phyloP scores from a whole-genome alignment of 2,888 invertebrate species.

The Melanophora roralis region DNA sequence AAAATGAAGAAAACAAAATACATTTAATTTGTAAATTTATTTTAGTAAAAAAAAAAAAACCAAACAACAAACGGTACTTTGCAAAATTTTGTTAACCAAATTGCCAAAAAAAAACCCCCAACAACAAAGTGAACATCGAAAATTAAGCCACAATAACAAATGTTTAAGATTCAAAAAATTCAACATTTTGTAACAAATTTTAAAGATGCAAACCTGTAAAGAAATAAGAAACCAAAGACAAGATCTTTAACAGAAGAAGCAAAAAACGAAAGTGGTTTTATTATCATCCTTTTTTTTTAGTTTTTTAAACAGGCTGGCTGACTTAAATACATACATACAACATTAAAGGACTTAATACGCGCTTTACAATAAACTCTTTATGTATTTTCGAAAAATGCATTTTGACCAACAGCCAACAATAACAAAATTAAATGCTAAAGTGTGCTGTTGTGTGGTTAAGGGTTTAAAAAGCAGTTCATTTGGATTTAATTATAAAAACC shows the following conservation, averaged over 20 bases:
- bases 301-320: constrained; percentile 22
- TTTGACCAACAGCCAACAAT: too few species aligned
- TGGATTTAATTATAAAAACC: constrained; percentile 3
- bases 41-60: background rate
- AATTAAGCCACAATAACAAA: constrained; percentile 53
- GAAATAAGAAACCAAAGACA: background rate
- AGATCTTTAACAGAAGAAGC: too few species aligned
- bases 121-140: background rate
- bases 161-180: constrained; percentile 42
- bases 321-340: too few species aligned
- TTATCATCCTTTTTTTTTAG: constrained; percentile 16
- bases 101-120: background rate
- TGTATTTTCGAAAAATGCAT: background rate
- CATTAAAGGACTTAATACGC: background rate
- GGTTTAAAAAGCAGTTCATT: constrained; percentile 26
- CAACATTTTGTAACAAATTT: constrained; percentile 19
- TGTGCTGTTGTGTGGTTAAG: constrained; percentile 46
- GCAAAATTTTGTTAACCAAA: background rate
- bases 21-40: constrained; percentile 35
- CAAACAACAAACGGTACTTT: constrained; percentile 32
- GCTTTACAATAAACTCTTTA: constrained; percentile 33
- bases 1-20: constrained; percentile 25
- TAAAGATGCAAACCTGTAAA: background rate
- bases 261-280: constrained; percentile 62
- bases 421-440: constrained; percentile 49